phyloP scores from a whole-genome alignment of 2,797 vertebrate species.

The Xerus rutilus region DNA sequence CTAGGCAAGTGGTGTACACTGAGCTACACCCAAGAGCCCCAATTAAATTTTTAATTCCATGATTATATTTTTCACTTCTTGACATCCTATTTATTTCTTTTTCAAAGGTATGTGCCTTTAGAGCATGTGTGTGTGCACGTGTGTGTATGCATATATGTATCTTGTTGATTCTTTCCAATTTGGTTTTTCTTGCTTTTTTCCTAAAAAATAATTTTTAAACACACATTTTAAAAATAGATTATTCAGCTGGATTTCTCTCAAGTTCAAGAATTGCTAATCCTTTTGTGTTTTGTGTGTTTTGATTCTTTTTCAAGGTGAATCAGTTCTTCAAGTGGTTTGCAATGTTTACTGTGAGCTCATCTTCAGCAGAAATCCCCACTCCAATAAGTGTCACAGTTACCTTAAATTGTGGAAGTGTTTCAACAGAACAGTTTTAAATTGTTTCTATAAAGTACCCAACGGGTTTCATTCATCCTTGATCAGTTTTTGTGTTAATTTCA shows the following conservation, averaged over 20 bases:
- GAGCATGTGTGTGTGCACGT: background rate
- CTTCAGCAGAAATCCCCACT: constrained; percentile 38
- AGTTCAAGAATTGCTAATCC: background rate
- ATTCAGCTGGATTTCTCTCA: constrained; percentile 18
- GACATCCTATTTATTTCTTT: background rate
- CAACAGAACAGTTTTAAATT: constrained; percentile 49
- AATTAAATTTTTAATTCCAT: background rate
- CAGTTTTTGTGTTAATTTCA: constrained; percentile 55
- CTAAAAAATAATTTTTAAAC: constrained; percentile 33
- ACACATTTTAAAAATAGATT: constrained; percentile 33
- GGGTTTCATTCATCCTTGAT: constrained; percentile 30
- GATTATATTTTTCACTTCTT: constrained; percentile 11
- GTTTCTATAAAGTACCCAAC: constrained; percentile 35
- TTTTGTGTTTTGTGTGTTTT: constrained; percentile 4
- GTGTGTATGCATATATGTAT: background rate
- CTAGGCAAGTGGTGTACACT: background rate
- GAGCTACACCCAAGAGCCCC: background rate
- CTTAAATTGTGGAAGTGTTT: constrained; percentile 5
- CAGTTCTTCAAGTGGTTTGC: constrained; percentile 12
- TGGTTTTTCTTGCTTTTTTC: constrained; percentile 44
- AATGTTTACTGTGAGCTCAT: constrained; percentile 23
- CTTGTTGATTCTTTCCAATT: constrained; percentile 44
- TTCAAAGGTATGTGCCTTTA: background rate
- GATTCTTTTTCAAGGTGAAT: constrained; percentile 47
- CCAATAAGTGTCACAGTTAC: background rate